Evolutionary conservation across 2,888 invertebrate species (phyloP), one percentile per base, ranked within the genome.

Genomic region (Stenodera caucasica): DNA sequence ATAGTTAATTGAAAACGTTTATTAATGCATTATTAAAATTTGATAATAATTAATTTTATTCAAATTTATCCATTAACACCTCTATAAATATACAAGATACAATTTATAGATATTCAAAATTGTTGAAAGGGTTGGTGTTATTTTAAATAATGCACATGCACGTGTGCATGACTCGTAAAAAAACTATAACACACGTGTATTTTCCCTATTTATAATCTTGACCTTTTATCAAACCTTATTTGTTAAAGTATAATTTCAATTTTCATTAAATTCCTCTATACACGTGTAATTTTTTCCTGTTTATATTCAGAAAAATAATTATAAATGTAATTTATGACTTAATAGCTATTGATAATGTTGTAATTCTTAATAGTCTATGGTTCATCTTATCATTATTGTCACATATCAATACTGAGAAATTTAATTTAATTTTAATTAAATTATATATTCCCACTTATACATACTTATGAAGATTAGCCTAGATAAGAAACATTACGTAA

Each of bases 121-220:
- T 12, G 26, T 52, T 29, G 32, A 52, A 33, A 33, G 52, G 52
- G 32, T 33, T 30, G 18, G 29, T 33, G 32, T 30, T 33, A 29
- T 52, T 52, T 52, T 33, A 52, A 40, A 21, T 40, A 40, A 52
- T 52, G 52, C 52, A 52, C 52, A 52, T 52, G 52, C 52, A 52
- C 52, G 33, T 52, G 52, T 52, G 52, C 52, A 52, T 52, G 52
- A 33, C 40, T 40, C 21, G 40, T 40, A 11, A 40, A 40, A 40
- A 21, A 12, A 21, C 11, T 11, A 11, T 12, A 51, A 52, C 15
- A 33, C 52, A 52, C 32, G 26, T 51, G 30, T 51, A 18, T 2
- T 18, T 18, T 18, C 18, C 18, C 2, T 11, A 5, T 40, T 29
- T 33, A 18, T 32, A 52, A 52, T 52, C 52, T 52, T 52, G 29